These are phyloP conservation scores for Helicorthomorpha holstii DNA, from an alignment of 1,140 invertebrate species.

Conservation along the genomic window DNA sequence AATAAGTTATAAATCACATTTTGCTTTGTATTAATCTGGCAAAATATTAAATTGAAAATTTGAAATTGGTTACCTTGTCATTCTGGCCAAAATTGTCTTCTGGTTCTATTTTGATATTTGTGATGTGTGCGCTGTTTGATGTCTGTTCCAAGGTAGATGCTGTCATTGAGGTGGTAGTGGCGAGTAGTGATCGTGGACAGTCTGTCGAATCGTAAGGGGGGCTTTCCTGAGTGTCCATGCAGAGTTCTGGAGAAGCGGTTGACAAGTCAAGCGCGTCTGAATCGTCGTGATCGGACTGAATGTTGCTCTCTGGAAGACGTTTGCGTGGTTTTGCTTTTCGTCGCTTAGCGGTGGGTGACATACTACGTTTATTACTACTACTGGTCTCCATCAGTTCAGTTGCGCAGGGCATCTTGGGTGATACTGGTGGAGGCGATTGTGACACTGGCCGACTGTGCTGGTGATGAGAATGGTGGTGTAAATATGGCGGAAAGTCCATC, in stretches of 20 bases:
- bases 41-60: too few species aligned
- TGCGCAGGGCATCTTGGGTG: not conserved
- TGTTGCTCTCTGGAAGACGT: conserved; percentile 4
- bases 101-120: too few species aligned
- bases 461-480: not conserved
- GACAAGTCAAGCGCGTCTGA: conserved; percentile 6
- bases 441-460: not conserved
- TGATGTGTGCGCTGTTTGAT: too few species aligned
- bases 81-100: too few species aligned
- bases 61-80: too few species aligned
- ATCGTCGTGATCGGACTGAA: conserved; percentile 5
- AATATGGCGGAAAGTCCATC: not conserved
- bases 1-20: too few species aligned
- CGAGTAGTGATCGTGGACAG: too few species aligned
- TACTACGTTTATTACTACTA: not conserved
- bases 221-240: not conserved
- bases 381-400: not conserved
- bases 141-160: too few species aligned
- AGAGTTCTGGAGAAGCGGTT: conserved; percentile 7
- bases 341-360: conserved; percentile 6
- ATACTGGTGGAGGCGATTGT: not conserved
- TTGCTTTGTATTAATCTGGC: too few species aligned
- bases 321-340: conserved; percentile 8
- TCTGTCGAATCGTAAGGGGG: too few species aligned
- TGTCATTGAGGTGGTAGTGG: too few species aligned